Conservation (phyloP, 1,140 invertebrate species). For the Zaprionus inermis region DNA sequence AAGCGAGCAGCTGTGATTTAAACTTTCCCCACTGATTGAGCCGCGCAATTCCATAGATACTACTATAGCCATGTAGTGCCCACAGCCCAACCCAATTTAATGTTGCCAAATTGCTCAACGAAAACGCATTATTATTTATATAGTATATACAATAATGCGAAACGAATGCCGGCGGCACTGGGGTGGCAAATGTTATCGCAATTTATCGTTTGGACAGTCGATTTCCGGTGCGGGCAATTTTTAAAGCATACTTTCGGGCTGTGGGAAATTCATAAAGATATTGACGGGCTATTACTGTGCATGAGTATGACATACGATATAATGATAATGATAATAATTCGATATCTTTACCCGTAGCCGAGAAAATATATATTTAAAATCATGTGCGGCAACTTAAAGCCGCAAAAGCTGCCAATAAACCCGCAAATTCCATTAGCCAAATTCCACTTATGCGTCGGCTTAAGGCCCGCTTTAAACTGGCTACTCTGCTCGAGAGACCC, state of each 20-base stretch:
- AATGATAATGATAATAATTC: slow-evolving; percentile 62
- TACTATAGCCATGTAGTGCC: background rate
- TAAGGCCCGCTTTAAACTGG: slow-evolving; percentile 46
- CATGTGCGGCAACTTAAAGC: slow-evolving; percentile 19
- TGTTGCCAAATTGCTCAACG: slow-evolving; percentile 25
- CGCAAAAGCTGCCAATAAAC: slow-evolving; percentile 18
- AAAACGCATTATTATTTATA: slow-evolving; percentile 16
- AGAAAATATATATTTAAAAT: slow-evolving; percentile 43
- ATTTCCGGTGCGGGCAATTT: slow-evolving; percentile 51
- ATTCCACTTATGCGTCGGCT: slow-evolving; percentile 37
- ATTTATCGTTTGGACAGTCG: slow-evolving; percentile 35
- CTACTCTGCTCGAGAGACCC: background rate
- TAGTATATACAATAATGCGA: slow-evolving; percentile 7
- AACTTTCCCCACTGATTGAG: slow-evolving; percentile 52
- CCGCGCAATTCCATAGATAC: background rate
- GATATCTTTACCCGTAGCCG: slow-evolving; percentile 6
- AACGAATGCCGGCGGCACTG: background rate
- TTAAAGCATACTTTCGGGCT: slow-evolving; percentile 50
- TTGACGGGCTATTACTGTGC: slow-evolving; percentile 43
- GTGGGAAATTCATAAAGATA: slow-evolving; percentile 52
- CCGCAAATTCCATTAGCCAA: slow-evolving; percentile 32
- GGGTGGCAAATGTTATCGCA: slow-evolving; percentile 12
- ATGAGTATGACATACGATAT: slow-evolving; percentile 15
- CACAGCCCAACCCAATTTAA: background rate
- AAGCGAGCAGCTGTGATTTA: slow-evolving; percentile 32